Conservation (phyloP, 2,797 vertebrate species). For the Erithacus rubecula region DNA sequence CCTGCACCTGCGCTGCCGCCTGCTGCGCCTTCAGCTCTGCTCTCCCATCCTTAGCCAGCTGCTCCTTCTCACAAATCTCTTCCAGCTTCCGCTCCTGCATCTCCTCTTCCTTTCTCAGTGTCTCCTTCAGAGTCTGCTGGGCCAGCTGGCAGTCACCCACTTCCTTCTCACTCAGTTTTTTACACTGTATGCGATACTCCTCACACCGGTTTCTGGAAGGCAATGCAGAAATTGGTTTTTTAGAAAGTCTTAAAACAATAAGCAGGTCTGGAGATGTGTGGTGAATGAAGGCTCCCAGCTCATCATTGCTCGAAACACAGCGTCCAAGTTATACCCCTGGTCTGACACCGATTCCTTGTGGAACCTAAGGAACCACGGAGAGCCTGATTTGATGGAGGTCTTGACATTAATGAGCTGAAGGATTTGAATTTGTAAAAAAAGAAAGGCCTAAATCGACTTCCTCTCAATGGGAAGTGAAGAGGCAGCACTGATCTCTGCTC, state of each 20-base stretch:
- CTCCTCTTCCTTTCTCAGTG: conserved; percentile 58
- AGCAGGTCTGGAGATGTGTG: neutral
- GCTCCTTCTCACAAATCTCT: conserved; percentile 83
- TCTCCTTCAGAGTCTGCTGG: conserved; percentile 77
- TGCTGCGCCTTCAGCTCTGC: conserved; percentile 33
- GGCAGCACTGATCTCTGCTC: no score
- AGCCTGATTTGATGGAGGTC: neutral
- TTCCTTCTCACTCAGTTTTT: conserved; percentile 55
- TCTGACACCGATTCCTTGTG: neutral
- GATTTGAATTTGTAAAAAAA: neutral
- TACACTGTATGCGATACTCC: conserved; percentile 72
- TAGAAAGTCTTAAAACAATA: neutral
- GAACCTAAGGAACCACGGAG: neutral
- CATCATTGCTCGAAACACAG: neutral
- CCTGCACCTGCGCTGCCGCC: conserved; percentile 11
- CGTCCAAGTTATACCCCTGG: no score
- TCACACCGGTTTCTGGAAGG: conserved; percentile 70
- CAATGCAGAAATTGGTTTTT: neutral
- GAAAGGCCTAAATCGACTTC: neutral
- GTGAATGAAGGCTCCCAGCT: neutral
- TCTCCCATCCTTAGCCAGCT: conserved; percentile 77
- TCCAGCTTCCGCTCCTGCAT: conserved; percentile 78
- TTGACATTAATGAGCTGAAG: neutral
- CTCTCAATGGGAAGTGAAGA: neutral
- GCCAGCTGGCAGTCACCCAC: conserved; percentile 73